Evolutionary conservation across 2,888 invertebrate species (phyloP).

Genomic region (Linnaemya tessellans): DNA sequence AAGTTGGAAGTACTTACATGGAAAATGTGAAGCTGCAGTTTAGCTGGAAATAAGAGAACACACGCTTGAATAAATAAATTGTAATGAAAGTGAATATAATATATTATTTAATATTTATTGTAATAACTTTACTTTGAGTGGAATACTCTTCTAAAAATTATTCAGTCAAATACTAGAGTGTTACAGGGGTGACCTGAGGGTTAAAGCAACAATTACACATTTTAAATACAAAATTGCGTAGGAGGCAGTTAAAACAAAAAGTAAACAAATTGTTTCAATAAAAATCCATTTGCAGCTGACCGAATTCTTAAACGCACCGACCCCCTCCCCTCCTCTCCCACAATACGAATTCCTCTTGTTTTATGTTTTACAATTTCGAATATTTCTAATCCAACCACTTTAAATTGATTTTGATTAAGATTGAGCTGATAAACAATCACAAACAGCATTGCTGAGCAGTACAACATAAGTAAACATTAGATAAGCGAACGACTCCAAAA

Average conservation of each 20-base stretch:
- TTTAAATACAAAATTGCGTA: neutral
- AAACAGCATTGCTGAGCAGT: constrained; percentile 8
- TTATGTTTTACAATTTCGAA: neutral
- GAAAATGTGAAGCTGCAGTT: neutral
- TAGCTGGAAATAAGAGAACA: neutral
- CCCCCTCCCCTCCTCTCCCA: too few relatives aligned
- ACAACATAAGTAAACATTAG: constrained; percentile 21
- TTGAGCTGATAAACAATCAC: constrained; percentile 32
- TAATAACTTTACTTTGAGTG: too few relatives aligned
- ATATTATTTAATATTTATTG: too few relatives aligned
- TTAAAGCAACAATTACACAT: neutral
- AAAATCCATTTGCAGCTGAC: neutral
- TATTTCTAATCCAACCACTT: constrained; percentile 4
- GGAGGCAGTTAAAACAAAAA: neutral
- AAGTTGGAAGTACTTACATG: neutral
- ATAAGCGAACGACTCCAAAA: constrained; percentile 29
- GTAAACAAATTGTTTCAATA: neutral
- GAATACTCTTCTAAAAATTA: too few relatives aligned
- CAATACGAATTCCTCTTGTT: neutral
- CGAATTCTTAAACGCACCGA: neutral
- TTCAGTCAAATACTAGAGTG: neutral
- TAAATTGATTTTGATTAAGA: constrained; percentile 22
- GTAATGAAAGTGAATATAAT: too few relatives aligned
- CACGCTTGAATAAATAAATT: too few relatives aligned
- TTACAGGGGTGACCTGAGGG: neutral